Conservation (phyloP, 2,888 invertebrate genomes). For the Agriopis marginaria region DNA sequence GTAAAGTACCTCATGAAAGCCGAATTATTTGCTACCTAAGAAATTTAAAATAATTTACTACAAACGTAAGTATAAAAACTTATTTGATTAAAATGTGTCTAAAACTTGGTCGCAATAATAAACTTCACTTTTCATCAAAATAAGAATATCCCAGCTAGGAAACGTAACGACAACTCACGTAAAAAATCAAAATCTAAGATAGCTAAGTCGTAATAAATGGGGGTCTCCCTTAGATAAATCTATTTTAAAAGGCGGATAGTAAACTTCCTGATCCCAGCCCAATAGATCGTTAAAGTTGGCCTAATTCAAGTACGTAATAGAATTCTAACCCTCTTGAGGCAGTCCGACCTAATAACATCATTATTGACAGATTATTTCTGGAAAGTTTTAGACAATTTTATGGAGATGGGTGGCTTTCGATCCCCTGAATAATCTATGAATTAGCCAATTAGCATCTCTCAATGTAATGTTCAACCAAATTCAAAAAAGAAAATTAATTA, state of each 20-base stretch:
- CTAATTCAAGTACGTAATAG: constrained; percentile 38
- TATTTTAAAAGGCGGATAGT: constrained; percentile 36
- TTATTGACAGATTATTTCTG: constrained; percentile 15
- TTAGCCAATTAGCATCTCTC: too few species aligned
- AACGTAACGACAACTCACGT: too few species aligned
- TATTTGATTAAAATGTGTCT: not conserved
- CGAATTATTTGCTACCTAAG: too few species aligned
- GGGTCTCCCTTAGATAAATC: constrained; percentile 34
- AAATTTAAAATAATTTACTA: too few species aligned
- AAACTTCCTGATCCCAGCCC: constrained; percentile 25
- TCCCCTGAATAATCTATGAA: not conserved
- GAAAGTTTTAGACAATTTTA: not conserved
- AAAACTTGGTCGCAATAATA: not conserved
- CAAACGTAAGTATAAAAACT: too few species aligned
- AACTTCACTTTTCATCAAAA: not conserved
- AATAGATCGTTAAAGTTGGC: constrained; percentile 40
- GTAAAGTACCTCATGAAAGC: too few species aligned
- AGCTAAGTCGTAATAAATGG: constrained; percentile 15
- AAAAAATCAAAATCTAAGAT: constrained; percentile 25
- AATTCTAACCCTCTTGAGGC: constrained; percentile 25
- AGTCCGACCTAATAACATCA: constrained; percentile 13
- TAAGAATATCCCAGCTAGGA: constrained; percentile 3
- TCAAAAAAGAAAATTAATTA: too few species aligned
- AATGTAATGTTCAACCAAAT: not conserved
- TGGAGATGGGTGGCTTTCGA: not conserved